Base-by-base conservation (phyloP, 2,888 invertebrate genomes). In the Eilema sororculum region DNA sequence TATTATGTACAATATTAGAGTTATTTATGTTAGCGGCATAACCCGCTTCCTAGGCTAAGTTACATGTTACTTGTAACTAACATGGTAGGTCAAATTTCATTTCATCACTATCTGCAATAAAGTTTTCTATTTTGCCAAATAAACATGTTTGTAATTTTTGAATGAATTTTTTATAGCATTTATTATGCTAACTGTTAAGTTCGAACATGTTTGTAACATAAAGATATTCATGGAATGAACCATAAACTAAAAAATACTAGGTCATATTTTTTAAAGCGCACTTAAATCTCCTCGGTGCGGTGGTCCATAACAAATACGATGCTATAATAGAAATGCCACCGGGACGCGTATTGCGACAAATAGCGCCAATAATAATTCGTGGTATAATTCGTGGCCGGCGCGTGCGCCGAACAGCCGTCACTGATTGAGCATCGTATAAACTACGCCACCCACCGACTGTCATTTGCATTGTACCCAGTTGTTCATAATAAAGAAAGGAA, bases 401-500 rank as follows among this genome's bases (percentile, higher is more conserved):
- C 93, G 93, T 94, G 94, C 93, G 91, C 87, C 80, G 85, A 89
- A 90, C 90, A 84, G 84, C 90, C 90, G 83, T 86, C 89, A 78
- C 91, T 92, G 93, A 95, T 94, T 93, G 92, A 93, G 84, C 84
- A 85, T 82, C 85, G 82, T 86, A 90, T 90, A 91, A 91, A 93
- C 82, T 83, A 85, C 78, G 85, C 94, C 93, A 93, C 94, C 92
- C 93, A 93, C 92, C 77, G 78, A 82, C 86, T 86, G 87, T 89
- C 90, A 85, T 87, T 88, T 85, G 87, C 89, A 90, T 89, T 89
- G 86, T 87, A 86, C 81, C 78, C 80, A 80, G 78, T 79, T 79
- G 80, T 77, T 83, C 81, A 78, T 82, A 82, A 81, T 82, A 81
- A 80, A 80, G 75, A 77, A 79, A 80, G 82, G 81, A 83, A 82